Percentiles rank a stretch among this genome's conserved stretches.
Evolutionary conservation across 2,797 vertebrate genomes (phyloP).

Genomic region (Parotocinclus haroldoi): DNA sequence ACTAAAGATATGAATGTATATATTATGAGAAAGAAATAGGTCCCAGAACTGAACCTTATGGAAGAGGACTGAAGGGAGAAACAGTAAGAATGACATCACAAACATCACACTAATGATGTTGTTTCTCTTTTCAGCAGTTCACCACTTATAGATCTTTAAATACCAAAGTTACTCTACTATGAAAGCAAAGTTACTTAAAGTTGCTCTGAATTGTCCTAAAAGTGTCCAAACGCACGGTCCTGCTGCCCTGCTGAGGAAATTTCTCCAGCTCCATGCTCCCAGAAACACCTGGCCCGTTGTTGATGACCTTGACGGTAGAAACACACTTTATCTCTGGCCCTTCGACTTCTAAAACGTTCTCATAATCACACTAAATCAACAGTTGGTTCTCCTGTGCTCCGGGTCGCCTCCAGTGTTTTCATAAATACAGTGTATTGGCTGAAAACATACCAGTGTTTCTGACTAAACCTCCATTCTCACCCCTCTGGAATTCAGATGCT

Average conservation of each 20-base stretch:
- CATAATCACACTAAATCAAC: constrained; percentile 56
- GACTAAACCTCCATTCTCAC: constrained; percentile 64
- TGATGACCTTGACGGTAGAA: constrained; percentile 57
- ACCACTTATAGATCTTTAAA: too few relatives aligned
- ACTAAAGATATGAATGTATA: too few relatives aligned
- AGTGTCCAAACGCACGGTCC: background rate
- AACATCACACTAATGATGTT: too few relatives aligned
- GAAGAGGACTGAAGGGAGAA: too few relatives aligned
- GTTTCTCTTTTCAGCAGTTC: too few relatives aligned
- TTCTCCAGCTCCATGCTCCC: constrained; percentile 10
- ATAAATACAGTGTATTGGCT: constrained; percentile 54
- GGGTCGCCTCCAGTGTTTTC: too few relatives aligned
- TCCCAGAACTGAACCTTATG: too few relatives aligned
- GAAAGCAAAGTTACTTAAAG: too few relatives aligned
- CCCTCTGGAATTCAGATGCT: constrained; percentile 52
- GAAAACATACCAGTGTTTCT: constrained; percentile 65
- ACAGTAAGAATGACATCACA: too few relatives aligned
- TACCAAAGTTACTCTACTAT: too few relatives aligned
- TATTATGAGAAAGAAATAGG: too few relatives aligned
- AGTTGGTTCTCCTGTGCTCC: constrained; percentile 41
- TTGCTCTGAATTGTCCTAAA: background rate
- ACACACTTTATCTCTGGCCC: constrained; percentile 56
- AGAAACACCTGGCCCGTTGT: constrained; percentile 45
- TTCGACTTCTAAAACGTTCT: constrained; percentile 32
- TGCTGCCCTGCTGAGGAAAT: background rate